Evolutionary conservation across 2,888 invertebrate species (phyloP), one percentile per base, ranked within the genome.

Genomic region (Epinotia demarniana): DNA sequence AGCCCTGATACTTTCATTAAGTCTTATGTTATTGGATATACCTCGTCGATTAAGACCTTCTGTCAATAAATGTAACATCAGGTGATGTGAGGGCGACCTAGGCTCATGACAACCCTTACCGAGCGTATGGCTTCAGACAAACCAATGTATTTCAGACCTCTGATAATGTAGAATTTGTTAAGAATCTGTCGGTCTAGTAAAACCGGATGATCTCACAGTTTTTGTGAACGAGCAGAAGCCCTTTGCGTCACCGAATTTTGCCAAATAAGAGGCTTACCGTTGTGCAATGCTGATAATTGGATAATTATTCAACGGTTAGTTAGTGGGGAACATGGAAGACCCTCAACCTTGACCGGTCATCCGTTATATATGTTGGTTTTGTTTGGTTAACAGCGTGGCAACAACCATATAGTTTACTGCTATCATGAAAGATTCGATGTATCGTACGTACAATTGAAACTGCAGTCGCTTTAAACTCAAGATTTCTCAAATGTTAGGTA

Each of bases 221-320:
- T 66, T 66, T 2, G 53, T 12, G 53, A 18, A 39, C 57, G 13
- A n/a, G 19, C 70, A 16, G 62, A 71, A 58, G 69, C 69, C 58
- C 43, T 69, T 69, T 69, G 46, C 60, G 69, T 69, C 46, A 69
- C 46, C 69, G 46, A 69, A 69, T 60, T 69, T 58, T 60, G 69
- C 69, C 69, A 46, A 69, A 69, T 69, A 69, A 69, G 23, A 69
- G 69, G 69, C 46, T 69, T 69, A 69, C 12, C 57, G 68, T 69
- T 69, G 58, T 69, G 69, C 58, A 69, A 69, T 46, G 46, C 2
- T 8, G 39, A 60, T 69, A 69, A 69, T 69, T 69, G 69, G 69
- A 60, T 69, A 57, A 58, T 69, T 68, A 68, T 46, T 60, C 60
- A 69, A 69, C 69, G 9, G 57, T 55, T 58, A 43, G 46, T 69